Evolutionary conservation across 2,113 vertebrate species (phyloP), one percentile per base, ranked within the genome.

Genomic region (Nyctibius bracteatus): DNA sequence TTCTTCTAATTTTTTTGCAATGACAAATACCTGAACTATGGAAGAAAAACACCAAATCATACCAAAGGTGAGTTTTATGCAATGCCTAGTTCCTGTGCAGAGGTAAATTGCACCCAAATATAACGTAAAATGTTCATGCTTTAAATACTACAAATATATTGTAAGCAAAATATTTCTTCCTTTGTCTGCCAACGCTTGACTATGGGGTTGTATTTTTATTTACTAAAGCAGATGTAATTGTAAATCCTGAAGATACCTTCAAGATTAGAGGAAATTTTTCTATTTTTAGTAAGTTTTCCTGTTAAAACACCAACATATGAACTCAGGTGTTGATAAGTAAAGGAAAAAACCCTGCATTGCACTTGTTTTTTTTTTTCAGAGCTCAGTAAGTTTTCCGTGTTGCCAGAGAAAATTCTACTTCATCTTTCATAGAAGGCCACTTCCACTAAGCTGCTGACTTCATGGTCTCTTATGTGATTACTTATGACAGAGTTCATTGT

Each of bases 401-500:
- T 73, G 52, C 62, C 67, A 15, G 59, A 70, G 86, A 41, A 83
- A 92, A 83, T 62, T 52, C 62, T 9, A 0, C 43, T 46, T 14
- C 23, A 19, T 62, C 81, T 84, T 67, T 77, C 81, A 31, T 35
- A 55, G 88, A 72, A 75, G 88, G 91, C 88, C 91, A 90, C 88
- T 87, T 49, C 37, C 43, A 4, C 77, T 23, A 28, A 90, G 91
- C 85, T 39, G 3, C 84, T 47, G 91, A 14, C 84, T 89, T 52
- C 30, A 2, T 23, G 85, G 77, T 81, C 91, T 86, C 88, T 37
- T 5, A 62, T 89, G 91, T 90, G 91, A 95, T 92, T 68, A 9
- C 85, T 95, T 81, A 77, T 86, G 93, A 92, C 91, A 96, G 92
- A 88, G 95, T 92, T 91, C 93, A 86, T 95, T 89, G 85, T 84